phyloP scores from a whole-genome alignment of 2,888 invertebrate genomes.

The Ceratothoa steindachneri region DNA sequence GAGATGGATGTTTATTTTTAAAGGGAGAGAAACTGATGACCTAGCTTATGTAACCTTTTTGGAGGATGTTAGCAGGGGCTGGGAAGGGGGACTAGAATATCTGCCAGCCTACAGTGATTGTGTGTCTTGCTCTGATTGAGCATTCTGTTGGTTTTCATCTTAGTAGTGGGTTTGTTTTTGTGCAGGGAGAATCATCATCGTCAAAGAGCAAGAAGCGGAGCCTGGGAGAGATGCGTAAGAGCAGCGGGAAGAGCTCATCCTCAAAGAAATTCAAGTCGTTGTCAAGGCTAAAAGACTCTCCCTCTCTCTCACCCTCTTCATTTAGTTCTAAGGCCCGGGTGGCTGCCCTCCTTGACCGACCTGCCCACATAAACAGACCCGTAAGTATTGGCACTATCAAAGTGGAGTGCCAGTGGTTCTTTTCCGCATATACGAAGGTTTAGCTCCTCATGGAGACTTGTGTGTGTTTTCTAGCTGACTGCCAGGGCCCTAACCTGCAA shows the following conservation, averaged over 20 bases:
- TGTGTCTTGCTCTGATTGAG: too few species aligned
- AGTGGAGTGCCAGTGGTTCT: neutral
- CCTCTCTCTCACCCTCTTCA: constrained; percentile 1
- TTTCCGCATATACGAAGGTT: too few species aligned
- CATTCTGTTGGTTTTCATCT: neutral
- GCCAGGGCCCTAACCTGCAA: neutral
- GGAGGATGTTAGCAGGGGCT: too few species aligned
- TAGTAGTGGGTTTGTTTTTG: too few species aligned
- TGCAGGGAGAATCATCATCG: too few species aligned
- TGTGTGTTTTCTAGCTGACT: neutral
- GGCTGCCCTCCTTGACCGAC: constrained; percentile 64
- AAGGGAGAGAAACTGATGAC: too few species aligned
- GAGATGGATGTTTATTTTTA: too few species aligned
- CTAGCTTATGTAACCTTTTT: too few species aligned
- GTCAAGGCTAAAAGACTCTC: constrained; percentile 16
- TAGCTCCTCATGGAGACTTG: too few species aligned
- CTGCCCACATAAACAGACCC: constrained; percentile 65
- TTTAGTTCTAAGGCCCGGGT: constrained; percentile 49
- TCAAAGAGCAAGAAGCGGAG: neutral
- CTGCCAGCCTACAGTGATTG: too few species aligned
- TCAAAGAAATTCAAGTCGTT: constrained; percentile 17
- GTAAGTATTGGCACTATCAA: constrained; percentile 64
- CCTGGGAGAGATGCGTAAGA: neutral
- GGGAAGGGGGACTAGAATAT: too few species aligned
- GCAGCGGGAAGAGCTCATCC: neutral